phyloP scores from a whole-genome alignment of 2,888 invertebrate species.

The Ichneumoninae sp. region DNA sequence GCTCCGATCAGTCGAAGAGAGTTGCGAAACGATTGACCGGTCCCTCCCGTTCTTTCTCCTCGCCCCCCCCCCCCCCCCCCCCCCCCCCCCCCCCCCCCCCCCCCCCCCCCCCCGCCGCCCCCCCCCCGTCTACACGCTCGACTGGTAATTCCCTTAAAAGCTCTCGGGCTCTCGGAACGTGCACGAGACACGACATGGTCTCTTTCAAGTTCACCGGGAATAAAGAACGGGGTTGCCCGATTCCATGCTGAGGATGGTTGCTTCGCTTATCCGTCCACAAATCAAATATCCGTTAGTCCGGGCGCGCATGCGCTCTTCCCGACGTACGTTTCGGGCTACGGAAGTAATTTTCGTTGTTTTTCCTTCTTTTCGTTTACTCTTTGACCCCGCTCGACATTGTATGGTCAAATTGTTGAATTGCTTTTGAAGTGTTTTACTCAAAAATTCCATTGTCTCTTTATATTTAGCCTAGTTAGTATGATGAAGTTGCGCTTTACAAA shows the following conservation, averaged over 20 bases:
- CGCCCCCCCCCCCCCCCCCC: not conserved
- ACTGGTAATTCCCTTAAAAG: slow-evolving; percentile 67
- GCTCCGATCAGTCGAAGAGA: slow-evolving; percentile 34
- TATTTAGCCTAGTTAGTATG: too few relatives aligned
- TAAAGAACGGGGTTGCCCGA: slow-evolving; percentile 21
- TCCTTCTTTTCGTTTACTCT: not conserved
- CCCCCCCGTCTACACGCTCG: slow-evolving; percentile 7
- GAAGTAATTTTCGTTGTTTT: not conserved
- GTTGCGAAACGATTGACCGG: slow-evolving; percentile 14
- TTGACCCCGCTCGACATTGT: not conserved
- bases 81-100: not conserved
- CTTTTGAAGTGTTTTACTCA: too few relatives aligned
- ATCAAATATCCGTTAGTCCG: slow-evolving; percentile 65
- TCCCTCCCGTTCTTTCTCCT: slow-evolving; percentile 14
- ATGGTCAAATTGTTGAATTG: not conserved
- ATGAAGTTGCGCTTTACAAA: too few relatives aligned
- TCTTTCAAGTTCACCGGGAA: slow-evolving; percentile 6
- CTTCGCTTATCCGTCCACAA: slow-evolving; percentile 63
- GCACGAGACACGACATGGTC: slow-evolving; percentile 36
- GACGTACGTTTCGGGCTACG: not conserved
- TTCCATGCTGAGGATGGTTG: not conserved
- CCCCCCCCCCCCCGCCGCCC: not conserved
- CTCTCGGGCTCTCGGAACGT: slow-evolving; percentile 40
- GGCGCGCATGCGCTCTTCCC: not conserved
- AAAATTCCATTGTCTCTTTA: too few relatives aligned